Evolutionary conservation across 2,888 invertebrate species (phyloP).

Genomic region (Drosophila pseudotalamancana): DNA sequence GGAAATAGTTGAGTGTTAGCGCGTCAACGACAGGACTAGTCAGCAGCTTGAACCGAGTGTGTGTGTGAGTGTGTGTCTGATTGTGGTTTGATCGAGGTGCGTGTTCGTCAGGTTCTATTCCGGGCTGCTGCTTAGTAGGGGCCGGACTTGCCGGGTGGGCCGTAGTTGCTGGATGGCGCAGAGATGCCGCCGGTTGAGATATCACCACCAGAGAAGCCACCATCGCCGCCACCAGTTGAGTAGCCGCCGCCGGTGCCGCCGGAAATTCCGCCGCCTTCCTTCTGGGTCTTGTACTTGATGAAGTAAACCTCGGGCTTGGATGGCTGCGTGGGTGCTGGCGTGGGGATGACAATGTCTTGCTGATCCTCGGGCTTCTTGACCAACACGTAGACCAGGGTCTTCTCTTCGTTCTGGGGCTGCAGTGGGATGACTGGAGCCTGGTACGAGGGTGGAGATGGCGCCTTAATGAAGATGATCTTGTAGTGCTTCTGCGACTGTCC

Average conservation of each 20-base stretch:
- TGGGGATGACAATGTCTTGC: conserved; percentile 91
- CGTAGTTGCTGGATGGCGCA: conserved; percentile 86
- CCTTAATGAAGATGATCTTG: conserved; percentile 97
- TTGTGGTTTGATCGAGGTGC: conserved; percentile 52
- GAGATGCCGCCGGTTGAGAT: conserved; percentile 55
- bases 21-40: conserved; percentile 80
- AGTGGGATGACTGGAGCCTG: conserved; percentile 92
- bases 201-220: conserved; percentile 62
- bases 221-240: conserved; percentile 69
- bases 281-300: conserved; percentile 86
- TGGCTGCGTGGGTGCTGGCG: conserved; percentile 91
- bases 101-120: conserved; percentile 23
- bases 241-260: conserved; percentile 62
- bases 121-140: conserved; percentile 85
- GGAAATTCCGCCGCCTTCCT: conserved; percentile 75
- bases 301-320: conserved; percentile 96
- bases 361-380: conserved; percentile 95
- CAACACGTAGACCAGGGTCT: conserved; percentile 94
- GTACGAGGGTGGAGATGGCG: conserved; percentile 92
- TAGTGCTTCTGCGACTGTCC: conserved; percentile 94
- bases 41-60: conserved; percentile 76
- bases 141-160: conserved; percentile 89
- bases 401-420: conserved; percentile 93
- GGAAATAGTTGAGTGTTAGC: conserved; percentile 42
- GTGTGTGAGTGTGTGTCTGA: conserved; percentile 46